phyloP scores from a whole-genome alignment of 2,113 vertebrate species.

The rat (Rattus norvegicus) region GRCr8 NC_086032.1:24341001-24341500 shows the following conservation, averaged over 20 bases:
- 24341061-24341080: not conserved
- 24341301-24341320: not conserved
- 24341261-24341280: slow-evolving; percentile 35
- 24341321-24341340: not conserved
- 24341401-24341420: not conserved
- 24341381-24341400: not conserved
- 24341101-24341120: not conserved
- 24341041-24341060: not conserved
- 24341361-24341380: not conserved
- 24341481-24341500: not conserved
- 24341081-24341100: not conserved
- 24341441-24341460: not conserved
- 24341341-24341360: not conserved
- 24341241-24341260: slow-evolving; percentile 9
- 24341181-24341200: not conserved
- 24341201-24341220: not conserved
- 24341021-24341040: not conserved
- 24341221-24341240: not conserved
- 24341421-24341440: slow-evolving; percentile 16
- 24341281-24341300: not conserved
- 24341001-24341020: not conserved
- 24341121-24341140: not conserved
- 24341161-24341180: not conserved
- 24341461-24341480: not conserved
- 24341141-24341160: not conserved